A percentile compares a stretch with the other conserved stretches of the same genome.
phyloP scores from a whole-genome alignment of 2,888 invertebrate genomes.

The Pimpla rufipes region DNA sequence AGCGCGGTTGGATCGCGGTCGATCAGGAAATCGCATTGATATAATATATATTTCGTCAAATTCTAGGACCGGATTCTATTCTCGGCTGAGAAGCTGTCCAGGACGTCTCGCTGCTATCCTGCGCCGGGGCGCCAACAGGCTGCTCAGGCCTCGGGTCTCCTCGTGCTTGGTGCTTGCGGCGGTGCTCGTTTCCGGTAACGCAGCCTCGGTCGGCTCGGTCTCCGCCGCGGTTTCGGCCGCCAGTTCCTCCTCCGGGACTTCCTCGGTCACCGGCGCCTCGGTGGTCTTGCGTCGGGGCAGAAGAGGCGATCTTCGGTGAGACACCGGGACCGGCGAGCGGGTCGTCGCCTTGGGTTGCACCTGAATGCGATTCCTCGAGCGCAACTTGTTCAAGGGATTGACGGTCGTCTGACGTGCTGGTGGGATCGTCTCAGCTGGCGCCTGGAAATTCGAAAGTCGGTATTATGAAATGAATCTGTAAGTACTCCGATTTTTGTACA shows the following conservation, averaged over 20 bases:
- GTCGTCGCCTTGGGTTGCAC: slow-evolving; percentile 83
- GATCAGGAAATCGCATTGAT: slow-evolving; percentile 21
- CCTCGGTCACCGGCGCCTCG: slow-evolving; percentile 78
- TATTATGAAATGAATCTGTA: background rate
- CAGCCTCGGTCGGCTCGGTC: slow-evolving; percentile 74
- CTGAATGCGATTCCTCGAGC: slow-evolving; percentile 84
- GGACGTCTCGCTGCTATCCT: slow-evolving; percentile 88
- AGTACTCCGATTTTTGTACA: no score
- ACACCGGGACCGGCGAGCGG: slow-evolving; percentile 76
- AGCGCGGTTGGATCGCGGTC: slow-evolving; percentile 29
- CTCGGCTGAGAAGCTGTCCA: slow-evolving; percentile 85
- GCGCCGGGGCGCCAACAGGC: slow-evolving; percentile 90
- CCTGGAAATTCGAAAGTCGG: slow-evolving; percentile 70
- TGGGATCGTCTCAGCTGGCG: slow-evolving; percentile 82
- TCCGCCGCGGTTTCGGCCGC: slow-evolving; percentile 71
- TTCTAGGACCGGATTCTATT: slow-evolving; percentile 69
- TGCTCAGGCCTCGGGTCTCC: slow-evolving; percentile 83
- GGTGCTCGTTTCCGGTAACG: slow-evolving; percentile 77
- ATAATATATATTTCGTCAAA: slow-evolving; percentile 20
- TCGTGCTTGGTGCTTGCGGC: slow-evolving; percentile 81
- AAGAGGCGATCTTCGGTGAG: slow-evolving; percentile 80
- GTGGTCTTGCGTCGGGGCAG: slow-evolving; percentile 82
- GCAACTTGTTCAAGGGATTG: slow-evolving; percentile 84
- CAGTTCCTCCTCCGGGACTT: slow-evolving; percentile 71
- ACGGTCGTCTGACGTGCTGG: slow-evolving; percentile 78